Base-by-base conservation (phyloP, 92 coral and sea anemone species). In the Porites cylindrica region DNA sequence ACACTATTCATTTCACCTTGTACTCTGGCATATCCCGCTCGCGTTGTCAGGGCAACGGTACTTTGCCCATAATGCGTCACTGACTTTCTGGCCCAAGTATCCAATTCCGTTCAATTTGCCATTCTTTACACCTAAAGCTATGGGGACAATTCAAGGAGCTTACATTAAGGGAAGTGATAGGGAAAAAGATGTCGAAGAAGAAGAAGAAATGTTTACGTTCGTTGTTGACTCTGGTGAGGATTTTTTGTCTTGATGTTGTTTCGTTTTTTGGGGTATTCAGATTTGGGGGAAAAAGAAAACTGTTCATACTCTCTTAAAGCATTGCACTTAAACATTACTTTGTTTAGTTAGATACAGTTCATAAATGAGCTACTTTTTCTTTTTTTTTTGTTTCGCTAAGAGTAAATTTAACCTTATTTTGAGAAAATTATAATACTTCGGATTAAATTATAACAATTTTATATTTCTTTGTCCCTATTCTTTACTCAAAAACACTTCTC, bases 1-100 rank as follows among this genome's bases (percentile, higher is more conserved):
- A 20, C 98, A 95, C 61, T 85, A 93, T 53, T 90, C 96, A 9
- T 91, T 91, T 24, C 98, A 95, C 72, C 77, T 95, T 60, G 93
- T 93, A 9, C 90, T 95, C 78, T 95, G 98, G 98, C 98, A 95
- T 75, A 88, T 95, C 54, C 98, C 96, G 5, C 85, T 93, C 10
- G 98, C 98, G 77, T 51, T 95, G 85, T 90, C 93, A 59, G 98
- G 98, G 50, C 98, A 95, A 81, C 96, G 91, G 92, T 95, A 91
- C 75, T 93, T 90, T 76, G 98, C 98, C 43, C 85, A 91, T 78
- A 93, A 91, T 66, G 82, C 81, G 21, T 85, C 96, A 54, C 66
- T 95, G 76, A 91, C 94, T 19, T 95, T 95, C 84, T 88, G 91
- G 96, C 98, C 98, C 38, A 95, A 90, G 92, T 83, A 81, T 24